Base-by-base conservation (phyloP, 2,888 invertebrate genomes). In the Noctuana brunneofusca region DNA sequence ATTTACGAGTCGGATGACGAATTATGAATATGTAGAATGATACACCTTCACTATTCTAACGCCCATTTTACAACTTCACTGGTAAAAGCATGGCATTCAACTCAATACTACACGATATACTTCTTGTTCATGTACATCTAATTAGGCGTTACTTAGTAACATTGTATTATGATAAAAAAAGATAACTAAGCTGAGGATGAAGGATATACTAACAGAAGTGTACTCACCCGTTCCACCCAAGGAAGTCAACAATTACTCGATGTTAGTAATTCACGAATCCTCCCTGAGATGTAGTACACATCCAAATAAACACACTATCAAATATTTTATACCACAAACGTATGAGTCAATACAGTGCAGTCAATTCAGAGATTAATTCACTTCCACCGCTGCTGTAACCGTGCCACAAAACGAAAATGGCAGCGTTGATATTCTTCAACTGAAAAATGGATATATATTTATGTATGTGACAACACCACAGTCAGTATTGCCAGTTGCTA, bases 341-440 rank as follows among this genome's bases (percentile, higher is more conserved):
- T 56, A 56, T 56, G 38, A 56, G 41, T 56, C 63, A 43, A 43
- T 38, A 38, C 71, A 71, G 69, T 65, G 74, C 69, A 78, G 80
- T 71, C 38, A 49, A 55, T 80, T 80, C 63, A 67, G 73, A 68
- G 69, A 43, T 78, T 82, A 79, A 77, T 79, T 80, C 78, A 81
- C 79, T 79, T 75, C 75, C 75, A 81, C 85, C 79, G 81, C 90
- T 87, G 85, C 86, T 71, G 71, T 83, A 81, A 79, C 84, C 83
- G 86, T 91, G 88, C 84, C 89, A 89, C 88, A 90, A 89, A 91
- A 89, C 88, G 90, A 91, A 91, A 90, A 91, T 91, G 90, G 90
- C 90, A 91, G 90, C 90, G 86, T 80, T 79, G 79, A 72, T 67
- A 53, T 72, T 58, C 54, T 65, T 65, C 65, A 67, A 54, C 65